Base-by-base conservation (phyloP, 2,797 vertebrate genomes). In the Stomatorhinus walkeri region DNA sequence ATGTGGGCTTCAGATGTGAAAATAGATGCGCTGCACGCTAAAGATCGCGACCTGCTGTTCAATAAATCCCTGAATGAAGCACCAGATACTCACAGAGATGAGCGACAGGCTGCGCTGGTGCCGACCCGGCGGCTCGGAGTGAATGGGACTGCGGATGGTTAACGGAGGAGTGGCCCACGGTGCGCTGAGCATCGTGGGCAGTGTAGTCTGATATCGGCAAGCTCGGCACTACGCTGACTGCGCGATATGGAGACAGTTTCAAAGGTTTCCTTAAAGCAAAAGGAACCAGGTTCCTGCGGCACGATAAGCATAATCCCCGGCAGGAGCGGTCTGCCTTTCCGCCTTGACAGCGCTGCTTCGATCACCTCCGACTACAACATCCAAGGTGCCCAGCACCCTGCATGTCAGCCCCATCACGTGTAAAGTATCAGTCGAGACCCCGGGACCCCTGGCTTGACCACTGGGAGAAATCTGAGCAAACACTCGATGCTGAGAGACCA, bases 31-130 rank as follows among this genome's bases (percentile, higher is more conserved):
- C 24, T 72, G 28, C 28, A 16, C 64, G 28, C 64, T 4, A 36
- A 72, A 72, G 24, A 4, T 16, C 12, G 3, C 7, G 10, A 68
- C 24, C 83, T 19, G 16, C 48, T 28, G 88, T 59, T 22, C 4
- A 22, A 68, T 61, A 76, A 0, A 28, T 22, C 46, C 19, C 72
- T 68, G 22, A 59, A 49, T 36, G 52, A 89, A 88, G 86, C 85
- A 91, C 51, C 46, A 46, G n/a, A 87, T 92, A 94, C 95, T 96
- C 93, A 95, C 95, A 84, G 91, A 92, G 92, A 92, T 87, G 89
- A 89, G 93, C 95, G 93, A 93, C 93, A 94, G 94, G 91, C 93
- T 94, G 94, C 2, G 64, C 94, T 95, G 94, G 94, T 94, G 91
- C 81, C 91, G 90, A 88, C 90, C 92, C 92, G 87, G 92, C 91